Percentiles rank a stretch among this genome's conserved stretches.
Conservation (phyloP, 2,888 invertebrate genomes). For the Drosophila phalerata region DNA sequence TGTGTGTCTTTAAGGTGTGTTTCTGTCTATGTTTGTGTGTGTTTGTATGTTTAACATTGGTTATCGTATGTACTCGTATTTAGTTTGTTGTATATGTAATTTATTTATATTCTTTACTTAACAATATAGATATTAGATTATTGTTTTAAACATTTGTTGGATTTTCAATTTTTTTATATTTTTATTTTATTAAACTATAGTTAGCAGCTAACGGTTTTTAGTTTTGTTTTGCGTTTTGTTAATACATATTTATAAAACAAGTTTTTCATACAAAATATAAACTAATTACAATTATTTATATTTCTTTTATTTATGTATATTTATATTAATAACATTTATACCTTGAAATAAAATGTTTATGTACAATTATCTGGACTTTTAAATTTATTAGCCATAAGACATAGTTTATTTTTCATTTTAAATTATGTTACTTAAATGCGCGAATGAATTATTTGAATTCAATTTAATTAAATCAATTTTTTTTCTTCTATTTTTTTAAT, state of each 20-base stretch:
- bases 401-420: constrained; percentile 20
- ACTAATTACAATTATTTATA: constrained; percentile 76
- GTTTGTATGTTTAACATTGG: constrained; percentile 65
- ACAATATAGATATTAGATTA: constrained; percentile 58
- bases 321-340: constrained; percentile 57
- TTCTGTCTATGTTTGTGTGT: constrained; percentile 27
- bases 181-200: constrained; percentile 54
- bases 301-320: constrained; percentile 25
- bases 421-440: constrained; percentile 35
- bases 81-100: constrained; percentile 48
- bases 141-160: constrained; percentile 59
- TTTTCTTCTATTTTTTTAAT: constrained; percentile 2
- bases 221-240: constrained; percentile 44
- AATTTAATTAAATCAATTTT: constrained; percentile 8
- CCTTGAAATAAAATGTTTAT: constrained; percentile 59
- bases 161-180: constrained; percentile 30
- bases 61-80: constrained; percentile 56
- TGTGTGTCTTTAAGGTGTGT: constrained; percentile 15
- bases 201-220: constrained; percentile 63
- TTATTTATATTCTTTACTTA: constrained; percentile 62
- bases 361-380: constrained; percentile 65
- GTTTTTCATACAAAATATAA: constrained; percentile 71
- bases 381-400: constrained; percentile 36
- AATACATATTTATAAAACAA: constrained; percentile 70
- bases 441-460: constrained; percentile 32